A percentile compares a stretch with the other conserved stretches of the same genome.
Conservation (phyloP, 2,113 vertebrate genomes). For the Aldabrachelys gigantea region DNA sequence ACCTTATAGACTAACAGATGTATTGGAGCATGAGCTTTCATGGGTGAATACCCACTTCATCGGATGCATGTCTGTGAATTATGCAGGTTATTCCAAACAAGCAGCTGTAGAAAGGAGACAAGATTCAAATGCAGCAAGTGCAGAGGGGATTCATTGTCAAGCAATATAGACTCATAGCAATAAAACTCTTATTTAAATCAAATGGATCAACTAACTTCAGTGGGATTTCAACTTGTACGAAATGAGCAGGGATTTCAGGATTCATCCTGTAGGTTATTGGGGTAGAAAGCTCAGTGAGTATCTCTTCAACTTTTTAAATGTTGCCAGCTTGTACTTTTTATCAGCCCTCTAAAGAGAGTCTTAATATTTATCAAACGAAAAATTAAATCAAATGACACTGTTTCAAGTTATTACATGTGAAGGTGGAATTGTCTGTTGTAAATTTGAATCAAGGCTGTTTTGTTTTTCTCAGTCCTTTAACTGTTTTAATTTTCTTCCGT, state of each 20-base stretch:
- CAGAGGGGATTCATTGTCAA: background rate
- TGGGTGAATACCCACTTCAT: no score
- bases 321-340: background rate
- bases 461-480: background rate
- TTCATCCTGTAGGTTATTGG: background rate
- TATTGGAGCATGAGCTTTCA: no score
- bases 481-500: background rate
- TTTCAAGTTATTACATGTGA: background rate
- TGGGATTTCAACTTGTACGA: background rate
- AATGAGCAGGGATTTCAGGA: background rate
- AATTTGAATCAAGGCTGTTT: background rate
- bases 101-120: background rate
- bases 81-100: background rate
- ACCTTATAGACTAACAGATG: no score
- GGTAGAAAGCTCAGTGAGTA: background rate
- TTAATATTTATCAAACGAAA: background rate
- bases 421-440: background rate
- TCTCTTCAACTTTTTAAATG: background rate
- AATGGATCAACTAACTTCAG: background rate
- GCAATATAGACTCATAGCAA: background rate
- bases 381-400: background rate
- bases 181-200: background rate
- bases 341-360: background rate
- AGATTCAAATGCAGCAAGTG: background rate
- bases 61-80: no score